These are phyloP conservation scores for Aphis gossypii DNA, from an alignment of 1,140 invertebrate species.

Conservation along the genomic window DNA sequence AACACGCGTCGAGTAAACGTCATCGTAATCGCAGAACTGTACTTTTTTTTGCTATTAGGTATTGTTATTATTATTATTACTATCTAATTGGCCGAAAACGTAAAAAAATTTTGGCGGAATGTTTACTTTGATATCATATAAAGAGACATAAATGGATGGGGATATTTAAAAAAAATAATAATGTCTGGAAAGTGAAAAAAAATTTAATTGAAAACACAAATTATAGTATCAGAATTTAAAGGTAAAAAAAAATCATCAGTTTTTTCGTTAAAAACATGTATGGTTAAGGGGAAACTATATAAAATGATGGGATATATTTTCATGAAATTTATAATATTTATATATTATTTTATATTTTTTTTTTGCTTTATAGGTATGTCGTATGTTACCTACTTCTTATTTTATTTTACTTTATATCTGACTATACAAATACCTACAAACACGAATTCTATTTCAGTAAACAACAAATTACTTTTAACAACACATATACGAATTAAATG, in stretches of 20 bases:
- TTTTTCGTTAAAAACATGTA: neutral
- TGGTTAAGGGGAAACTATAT: neutral
- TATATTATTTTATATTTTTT: neutral
- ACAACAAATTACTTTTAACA: neutral
- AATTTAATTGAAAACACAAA: neutral
- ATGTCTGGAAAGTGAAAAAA: neutral
- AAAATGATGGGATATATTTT: neutral
- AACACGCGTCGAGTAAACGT: constrained; percentile 20
- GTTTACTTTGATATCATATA: neutral
- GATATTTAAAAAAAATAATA: neutral
- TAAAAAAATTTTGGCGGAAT: neutral
- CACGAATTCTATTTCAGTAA: neutral
- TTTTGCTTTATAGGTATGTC: no score
- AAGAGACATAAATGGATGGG: neutral
- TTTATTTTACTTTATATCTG: neutral
- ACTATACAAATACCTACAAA: neutral
- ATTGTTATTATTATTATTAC: neutral
- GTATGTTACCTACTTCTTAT: neutral
- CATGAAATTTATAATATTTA: neutral
- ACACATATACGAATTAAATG: neutral
- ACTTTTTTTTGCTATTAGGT: neutral
- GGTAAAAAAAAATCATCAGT: neutral
- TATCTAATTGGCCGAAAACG: neutral
- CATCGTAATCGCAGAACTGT: neutral
- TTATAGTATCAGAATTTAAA: neutral